Evolutionary conservation across 2,797 vertebrate genomes (phyloP).

Genomic region (Fistularia commersonii): DNA sequence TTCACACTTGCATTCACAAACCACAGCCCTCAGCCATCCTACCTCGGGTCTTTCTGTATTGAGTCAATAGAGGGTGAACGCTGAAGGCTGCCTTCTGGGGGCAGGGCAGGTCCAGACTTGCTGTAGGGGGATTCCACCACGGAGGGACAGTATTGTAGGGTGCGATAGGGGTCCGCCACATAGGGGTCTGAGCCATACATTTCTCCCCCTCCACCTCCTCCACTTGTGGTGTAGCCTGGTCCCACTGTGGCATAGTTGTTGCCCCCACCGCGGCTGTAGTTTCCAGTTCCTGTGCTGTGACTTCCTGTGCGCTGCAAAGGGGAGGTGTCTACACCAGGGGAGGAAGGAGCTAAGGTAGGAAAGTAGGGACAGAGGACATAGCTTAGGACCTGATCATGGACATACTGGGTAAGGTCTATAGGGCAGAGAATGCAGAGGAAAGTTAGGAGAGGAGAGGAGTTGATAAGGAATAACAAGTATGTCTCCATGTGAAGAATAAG

Average conservation of each 20-base stretch:
- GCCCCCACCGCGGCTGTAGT: constrained; percentile 85
- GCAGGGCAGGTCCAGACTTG: constrained; percentile 97
- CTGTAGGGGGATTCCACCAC: constrained; percentile 98
- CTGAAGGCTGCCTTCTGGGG: constrained; percentile 93
- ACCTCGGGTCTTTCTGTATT: constrained; percentile 99
- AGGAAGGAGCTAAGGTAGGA: constrained; percentile 97
- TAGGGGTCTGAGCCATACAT: constrained; percentile 71
- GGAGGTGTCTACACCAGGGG: constrained; percentile 98
- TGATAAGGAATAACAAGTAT: constrained; percentile 18
- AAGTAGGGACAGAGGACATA: constrained; percentile 99
- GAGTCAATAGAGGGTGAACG: constrained; percentile 98
- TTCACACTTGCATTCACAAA: too few species aligned
- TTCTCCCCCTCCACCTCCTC: constrained; percentile 49
- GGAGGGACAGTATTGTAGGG: constrained; percentile 97
- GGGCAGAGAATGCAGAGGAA: constrained; percentile 14
- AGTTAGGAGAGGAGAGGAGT: not conserved
- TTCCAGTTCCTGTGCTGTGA: constrained; percentile 83
- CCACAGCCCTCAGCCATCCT: too few species aligned
- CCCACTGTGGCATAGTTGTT: constrained; percentile 88
- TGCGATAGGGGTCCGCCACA: constrained; percentile 90
- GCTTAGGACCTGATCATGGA: constrained; percentile 95
- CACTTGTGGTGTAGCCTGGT: constrained; percentile 74
- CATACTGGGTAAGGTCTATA: constrained; percentile 89
- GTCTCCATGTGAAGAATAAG: constrained; percentile 32
- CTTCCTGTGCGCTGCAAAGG: constrained; percentile 98